Conservation (phyloP, 2,113 vertebrate species). For the Salvelinus fontinalis region DNA sequence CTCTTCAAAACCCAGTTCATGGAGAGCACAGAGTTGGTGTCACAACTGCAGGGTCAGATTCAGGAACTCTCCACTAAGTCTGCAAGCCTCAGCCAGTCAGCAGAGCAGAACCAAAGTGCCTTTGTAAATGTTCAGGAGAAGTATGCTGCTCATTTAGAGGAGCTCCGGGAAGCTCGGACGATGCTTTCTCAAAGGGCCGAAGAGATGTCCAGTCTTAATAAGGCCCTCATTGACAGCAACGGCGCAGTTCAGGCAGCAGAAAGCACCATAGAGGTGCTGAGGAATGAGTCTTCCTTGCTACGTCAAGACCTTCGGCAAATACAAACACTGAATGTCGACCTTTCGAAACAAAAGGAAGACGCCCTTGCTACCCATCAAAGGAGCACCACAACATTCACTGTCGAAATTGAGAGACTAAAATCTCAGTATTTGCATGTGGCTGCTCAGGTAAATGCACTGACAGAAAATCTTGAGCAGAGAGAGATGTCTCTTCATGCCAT, state of each 20-base stretch:
- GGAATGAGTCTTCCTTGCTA: conserved; percentile 56
- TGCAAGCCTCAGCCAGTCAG: conserved; percentile 33
- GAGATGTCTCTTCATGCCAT: conserved; percentile 76
- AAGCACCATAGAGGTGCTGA: conserved; percentile 49
- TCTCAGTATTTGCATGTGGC: conserved; percentile 73
- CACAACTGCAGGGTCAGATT: conserved; percentile 62
- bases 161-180: conserved; percentile 53
- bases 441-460: conserved; percentile 64
- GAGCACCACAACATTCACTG: conserved; percentile 61
- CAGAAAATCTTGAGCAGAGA: conserved; percentile 75
- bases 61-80: conserved; percentile 44
- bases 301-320: conserved; percentile 62
- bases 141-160: conserved; percentile 62
- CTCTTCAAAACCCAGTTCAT: conserved; percentile 68
- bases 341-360: conserved; percentile 74
- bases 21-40: conserved; percentile 67
- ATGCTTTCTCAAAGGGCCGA: conserved; percentile 65
- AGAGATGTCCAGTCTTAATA: conserved; percentile 63
- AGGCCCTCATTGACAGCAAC: conserved; percentile 58
- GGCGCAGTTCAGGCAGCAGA: conserved; percentile 50
- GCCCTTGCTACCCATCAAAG: conserved; percentile 60
- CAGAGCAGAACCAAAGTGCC: conserved; percentile 67
- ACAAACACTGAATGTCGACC: conserved; percentile 43
- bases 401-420: conserved; percentile 74
- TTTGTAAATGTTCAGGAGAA: conserved; percentile 78